Evolutionary conservation across 1,140 invertebrate genomes (phyloP), one percentile per base, ranked within the genome.

Genomic region (Drosophila nigromelanica): DNA sequence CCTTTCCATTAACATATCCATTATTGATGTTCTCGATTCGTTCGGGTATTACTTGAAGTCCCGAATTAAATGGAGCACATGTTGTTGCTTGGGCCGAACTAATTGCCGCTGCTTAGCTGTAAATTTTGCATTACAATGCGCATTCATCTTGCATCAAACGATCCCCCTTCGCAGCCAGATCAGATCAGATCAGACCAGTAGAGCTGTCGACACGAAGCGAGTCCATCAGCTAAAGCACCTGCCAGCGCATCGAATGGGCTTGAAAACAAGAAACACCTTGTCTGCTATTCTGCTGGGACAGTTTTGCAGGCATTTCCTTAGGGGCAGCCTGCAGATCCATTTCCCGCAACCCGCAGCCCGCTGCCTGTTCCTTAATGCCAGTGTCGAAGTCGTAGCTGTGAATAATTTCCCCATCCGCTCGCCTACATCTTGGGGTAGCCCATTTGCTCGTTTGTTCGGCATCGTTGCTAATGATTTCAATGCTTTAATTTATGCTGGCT

Each of bases 371-470:
- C 70, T 72, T 83, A 82, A 78, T 76, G 64, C 78, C 69, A 24
- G 51, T 42, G 68, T 59, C 55, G 18, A 14, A 76, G 66, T 80
- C 89, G 80, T 90, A 89, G 67, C 89, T 82, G 89, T 90, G 89
- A 82, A 90, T 90, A 90, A 90, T 90, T 90, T 86, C 59, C 73
- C 72, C 89, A 91, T 86, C 89, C 83, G 80, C 60, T 87, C n/a
- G 45, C 21, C 35, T 50, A 14, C 24, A 37, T 37, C 43, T 40
- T 5, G 27, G n/a, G 37, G 37, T 11, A 8, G 40, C 58, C 54
- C 43, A 55, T 47, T 63, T 45, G 47, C 89, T 91, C 76, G 85
- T 90, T 91, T 89, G 89, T 89, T 91, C 86, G 76, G 89, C 89
- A 76, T 86, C 80, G 80, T 70, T 89, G 81, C 79, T 76, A 83